Percentiles rank a stretch among this genome's conserved stretches.
These are phyloP conservation scores for Anguilla megastoma DNA, from an alignment of 2,797 vertebrate genomes.

Conservation along the genomic window DNA sequence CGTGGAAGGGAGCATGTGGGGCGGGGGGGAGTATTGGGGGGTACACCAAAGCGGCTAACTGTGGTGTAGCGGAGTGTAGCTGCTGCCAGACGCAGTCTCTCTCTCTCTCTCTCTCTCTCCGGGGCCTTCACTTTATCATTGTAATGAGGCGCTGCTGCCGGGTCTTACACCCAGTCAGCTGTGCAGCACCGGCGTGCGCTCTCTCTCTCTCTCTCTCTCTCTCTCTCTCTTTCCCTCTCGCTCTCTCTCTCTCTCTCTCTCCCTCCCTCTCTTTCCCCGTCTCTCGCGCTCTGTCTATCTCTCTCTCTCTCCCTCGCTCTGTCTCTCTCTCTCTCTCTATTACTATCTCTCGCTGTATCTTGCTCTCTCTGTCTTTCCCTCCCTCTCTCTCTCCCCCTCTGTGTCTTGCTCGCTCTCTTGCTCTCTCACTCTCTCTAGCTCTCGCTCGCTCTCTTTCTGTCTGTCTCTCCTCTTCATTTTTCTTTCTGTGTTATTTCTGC, in stretches of 20 bases:
- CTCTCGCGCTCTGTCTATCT: too few relatives aligned
- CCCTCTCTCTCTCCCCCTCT: too few relatives aligned
- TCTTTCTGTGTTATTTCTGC: conserved; percentile 48
- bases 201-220: conserved; percentile 16
- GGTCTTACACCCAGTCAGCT: conserved; percentile 43
- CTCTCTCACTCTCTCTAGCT: neutral
- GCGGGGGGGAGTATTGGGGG: neutral
- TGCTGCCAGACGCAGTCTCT: conserved; percentile 30
- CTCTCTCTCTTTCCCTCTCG: too few relatives aligned
- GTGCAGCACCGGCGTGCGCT: conserved; percentile 37
- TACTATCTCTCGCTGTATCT: too few relatives aligned
- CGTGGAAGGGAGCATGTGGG: too few relatives aligned
- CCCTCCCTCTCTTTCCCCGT: too few relatives aligned
- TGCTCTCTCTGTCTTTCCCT: too few relatives aligned
- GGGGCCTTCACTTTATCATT: conserved; percentile 44
- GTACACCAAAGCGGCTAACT: neutral
- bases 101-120: conserved; percentile 19
- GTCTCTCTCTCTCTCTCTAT: too few relatives aligned
- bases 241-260: too few relatives aligned
- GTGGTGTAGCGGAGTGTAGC: neutral
- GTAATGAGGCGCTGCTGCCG: conserved; percentile 40
- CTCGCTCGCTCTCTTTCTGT: too few relatives aligned
- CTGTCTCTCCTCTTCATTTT: conserved; percentile 42
- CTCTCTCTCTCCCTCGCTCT: too few relatives aligned
- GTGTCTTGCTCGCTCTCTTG: too few relatives aligned